Evolutionary conservation across 2,888 invertebrate species (phyloP).

Genomic region (Melipona bicolor): DNA sequence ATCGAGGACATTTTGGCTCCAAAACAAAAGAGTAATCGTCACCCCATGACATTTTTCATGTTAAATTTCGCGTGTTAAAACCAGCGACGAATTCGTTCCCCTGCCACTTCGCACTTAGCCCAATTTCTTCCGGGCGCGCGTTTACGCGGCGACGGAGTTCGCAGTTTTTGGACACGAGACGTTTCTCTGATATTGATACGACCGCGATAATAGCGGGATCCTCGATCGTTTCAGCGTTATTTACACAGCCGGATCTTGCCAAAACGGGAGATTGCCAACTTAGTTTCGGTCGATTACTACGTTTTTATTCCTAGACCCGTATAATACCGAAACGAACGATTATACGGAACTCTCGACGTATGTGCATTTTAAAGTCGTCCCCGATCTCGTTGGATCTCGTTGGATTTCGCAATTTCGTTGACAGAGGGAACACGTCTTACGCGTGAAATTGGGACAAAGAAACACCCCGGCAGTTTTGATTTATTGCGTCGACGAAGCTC

Average conservation of each 20-base stretch:
- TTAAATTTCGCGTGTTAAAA: too few species aligned
- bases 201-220: slow-evolving; percentile 8
- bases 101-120: slow-evolving; percentile 19
- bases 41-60: too few species aligned
- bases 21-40: too few species aligned
- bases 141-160: not conserved
- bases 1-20: too few species aligned
- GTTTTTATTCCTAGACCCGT: not conserved
- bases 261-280: slow-evolving; percentile 6
- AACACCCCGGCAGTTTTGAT: not conserved
- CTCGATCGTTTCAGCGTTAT: not conserved
- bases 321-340: not conserved
- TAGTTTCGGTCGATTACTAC: slow-evolving; percentile 1
- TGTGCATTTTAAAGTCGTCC: not conserved
- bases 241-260: slow-evolving; percentile 9
- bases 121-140: slow-evolving; percentile 14
- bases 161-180: not conserved
- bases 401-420: too few species aligned
- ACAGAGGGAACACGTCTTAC: not conserved
- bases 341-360: not conserved
- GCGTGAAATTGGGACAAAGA: not conserved
- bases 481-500: not conserved
- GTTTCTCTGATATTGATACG: too few species aligned
- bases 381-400: not conserved
- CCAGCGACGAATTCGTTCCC: slow-evolving; percentile 22